Evolutionary conservation across 2,888 invertebrate species (phyloP), one percentile per base, ranked within the genome.

Genomic region (Drosophila koepferae): DNA sequence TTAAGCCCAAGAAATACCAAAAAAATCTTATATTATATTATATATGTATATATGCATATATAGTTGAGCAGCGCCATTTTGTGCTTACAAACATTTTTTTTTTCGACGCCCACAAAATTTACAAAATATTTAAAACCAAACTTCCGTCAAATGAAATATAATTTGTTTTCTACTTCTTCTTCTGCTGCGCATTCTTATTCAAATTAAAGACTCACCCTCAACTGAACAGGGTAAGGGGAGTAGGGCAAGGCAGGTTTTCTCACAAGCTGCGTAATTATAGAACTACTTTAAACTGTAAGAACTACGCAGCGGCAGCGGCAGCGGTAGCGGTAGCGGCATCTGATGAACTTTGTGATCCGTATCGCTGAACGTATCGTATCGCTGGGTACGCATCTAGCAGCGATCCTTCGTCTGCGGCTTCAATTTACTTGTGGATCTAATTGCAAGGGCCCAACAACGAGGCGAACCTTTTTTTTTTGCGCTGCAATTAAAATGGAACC

Each of bases 111-210:
- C 86, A 90, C 86, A 89, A 86, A 86, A 86, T 86, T 82, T 86
- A 82, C 90, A 86, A 90, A 86, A 86, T 90, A 86, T 86, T 89
- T 89, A 80, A 90, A 88, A 86, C 89, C 86, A 59, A 90, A 76
- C 83, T 87, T 85, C 86, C 90, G 90, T 75, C 74, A 80, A 80
- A 71, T 60, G 48, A 68, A 80, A n/a, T 16, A n/a, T 7, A 40
- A n/a, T 10, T 14, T 10, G 20, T 16, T 20, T n/a, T n/a, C n/a
- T n/a, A n/a, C 20, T 38, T 23, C 23, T 23, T 28, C 28, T 28
- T 28, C 28, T 69, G 71, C 31, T 38, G 48, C 43, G 38, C 8
- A 88, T 80, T 90, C 79, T 86, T 79, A 89, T 85, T 89, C 69
- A 90, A 86, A 86, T 86, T 28, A 14, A 62, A 53, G 49, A 38